Conservation (phyloP, 2,797 vertebrate genomes). For the Enteromius radiatus region DNA sequence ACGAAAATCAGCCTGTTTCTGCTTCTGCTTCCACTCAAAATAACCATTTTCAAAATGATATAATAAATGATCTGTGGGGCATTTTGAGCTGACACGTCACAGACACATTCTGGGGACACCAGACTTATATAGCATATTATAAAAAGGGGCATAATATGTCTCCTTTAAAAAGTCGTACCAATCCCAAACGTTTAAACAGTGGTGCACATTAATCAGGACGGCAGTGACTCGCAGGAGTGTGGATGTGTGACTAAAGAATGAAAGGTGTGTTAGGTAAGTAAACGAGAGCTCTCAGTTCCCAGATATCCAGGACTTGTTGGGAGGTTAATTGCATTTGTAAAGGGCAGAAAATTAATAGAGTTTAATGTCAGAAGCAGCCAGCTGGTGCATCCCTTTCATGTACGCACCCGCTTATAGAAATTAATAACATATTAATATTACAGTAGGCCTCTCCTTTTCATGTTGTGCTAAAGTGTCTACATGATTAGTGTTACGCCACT, state of each 20-base stretch:
- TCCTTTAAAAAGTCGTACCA: not conserved
- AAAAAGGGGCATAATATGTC: too few relatives aligned
- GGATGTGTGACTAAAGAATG: constrained; percentile 34
- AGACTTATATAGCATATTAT: too few relatives aligned
- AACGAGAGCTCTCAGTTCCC: constrained; percentile 39
- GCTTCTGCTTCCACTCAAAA: too few relatives aligned
- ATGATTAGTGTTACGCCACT: constrained; percentile 52
- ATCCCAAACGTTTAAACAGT: not conserved
- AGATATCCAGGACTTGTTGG: constrained; percentile 57
- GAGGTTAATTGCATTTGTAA: constrained; percentile 80
- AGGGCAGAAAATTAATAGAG: constrained; percentile 81
- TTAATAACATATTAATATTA: constrained; percentile 64
- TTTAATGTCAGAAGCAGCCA: constrained; percentile 77
- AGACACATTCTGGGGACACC: too few relatives aligned
- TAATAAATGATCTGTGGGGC: too few relatives aligned
- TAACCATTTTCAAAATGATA: too few relatives aligned
- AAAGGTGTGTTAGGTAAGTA: constrained; percentile 66
- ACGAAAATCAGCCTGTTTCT: too few relatives aligned
- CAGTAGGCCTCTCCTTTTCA: constrained; percentile 56
- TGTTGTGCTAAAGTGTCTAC: constrained; percentile 53
- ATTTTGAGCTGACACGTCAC: too few relatives aligned
- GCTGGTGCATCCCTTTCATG: constrained; percentile 68
- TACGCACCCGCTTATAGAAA: constrained; percentile 59
- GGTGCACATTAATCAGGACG: not conserved
- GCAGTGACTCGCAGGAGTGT: constrained; percentile 30